phyloP scores from a whole-genome alignment of 2,113 vertebrate genomes.

The Pituophis catenifer region DNA sequence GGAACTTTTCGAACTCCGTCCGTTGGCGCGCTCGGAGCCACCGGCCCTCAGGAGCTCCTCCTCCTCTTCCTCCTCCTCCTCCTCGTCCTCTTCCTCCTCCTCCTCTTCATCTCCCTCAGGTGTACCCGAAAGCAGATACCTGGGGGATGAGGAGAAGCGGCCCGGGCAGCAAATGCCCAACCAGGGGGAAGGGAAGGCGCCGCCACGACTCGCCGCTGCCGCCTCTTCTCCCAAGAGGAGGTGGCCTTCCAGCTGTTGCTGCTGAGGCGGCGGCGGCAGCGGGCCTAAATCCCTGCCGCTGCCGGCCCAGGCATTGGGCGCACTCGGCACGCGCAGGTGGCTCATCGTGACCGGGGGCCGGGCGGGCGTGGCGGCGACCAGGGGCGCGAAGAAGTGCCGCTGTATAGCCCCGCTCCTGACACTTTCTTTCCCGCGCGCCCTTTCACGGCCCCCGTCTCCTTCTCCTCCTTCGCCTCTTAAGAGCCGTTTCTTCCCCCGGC shows the following conservation, averaged over 20 bases:
- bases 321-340: slow-evolving; percentile 18
- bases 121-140: slow-evolving; percentile 35
- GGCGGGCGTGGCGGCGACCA: background rate
- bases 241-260: slow-evolving; percentile 27
- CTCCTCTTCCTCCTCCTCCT: background rate
- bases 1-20: background rate
- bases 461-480: background rate
- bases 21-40: background rate
- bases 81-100: background rate
- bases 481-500: background rate
- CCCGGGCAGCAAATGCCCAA: slow-evolving; percentile 39
- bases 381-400: background rate
- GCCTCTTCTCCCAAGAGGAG: slow-evolving; percentile 15
- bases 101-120: slow-evolving; percentile 10
- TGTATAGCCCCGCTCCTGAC: background rate
- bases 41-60: background rate
- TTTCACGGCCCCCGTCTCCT: background rate
- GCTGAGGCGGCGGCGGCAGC: background rate
- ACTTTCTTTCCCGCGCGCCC: background rate
- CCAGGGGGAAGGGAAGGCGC: slow-evolving; percentile 34
- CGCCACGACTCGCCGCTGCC: background rate
- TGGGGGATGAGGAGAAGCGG: slow-evolving; percentile 28
- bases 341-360: slow-evolving; percentile 12
- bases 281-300: background rate
- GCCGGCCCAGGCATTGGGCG: slow-evolving; percentile 17